Percentiles rank a stretch among this genome's conserved stretches.
These are phyloP conservation scores for Nephrotoma flavescens DNA, from an alignment of 2,888 invertebrate genomes.

Conservation along the genomic window DNA sequence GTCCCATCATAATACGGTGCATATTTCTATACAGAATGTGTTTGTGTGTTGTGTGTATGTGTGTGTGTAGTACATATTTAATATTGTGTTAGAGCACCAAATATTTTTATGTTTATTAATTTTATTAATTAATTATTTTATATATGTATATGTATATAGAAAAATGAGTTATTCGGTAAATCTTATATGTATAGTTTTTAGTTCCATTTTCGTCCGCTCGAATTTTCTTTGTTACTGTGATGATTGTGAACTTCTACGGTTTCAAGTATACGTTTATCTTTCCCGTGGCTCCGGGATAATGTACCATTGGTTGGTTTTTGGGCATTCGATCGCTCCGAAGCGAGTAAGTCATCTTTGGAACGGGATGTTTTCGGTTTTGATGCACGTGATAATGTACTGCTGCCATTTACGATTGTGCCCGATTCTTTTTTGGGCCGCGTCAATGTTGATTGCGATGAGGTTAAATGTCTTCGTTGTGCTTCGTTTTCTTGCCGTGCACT, in stretches of 20 bases:
- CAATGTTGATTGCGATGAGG: not conserved
- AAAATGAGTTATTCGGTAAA: not conserved
- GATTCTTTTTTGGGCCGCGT: not conserved
- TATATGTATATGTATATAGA: not conserved
- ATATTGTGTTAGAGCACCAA: not conserved
- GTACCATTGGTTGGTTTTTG: not conserved
- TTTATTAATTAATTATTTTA: not conserved
- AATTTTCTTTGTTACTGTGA: conserved; percentile 2
- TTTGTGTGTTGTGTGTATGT: no score
- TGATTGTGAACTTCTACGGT: not conserved
- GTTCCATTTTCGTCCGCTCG: not conserved
- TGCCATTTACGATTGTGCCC: not conserved
- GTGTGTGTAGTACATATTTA: not conserved
- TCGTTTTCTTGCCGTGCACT: not conserved
- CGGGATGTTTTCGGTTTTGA: conserved; percentile 16
- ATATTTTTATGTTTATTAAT: not conserved
- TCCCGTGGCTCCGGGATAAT: not conserved
- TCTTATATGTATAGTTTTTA: not conserved
- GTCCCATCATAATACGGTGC: not conserved
- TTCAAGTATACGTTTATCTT: not conserved
- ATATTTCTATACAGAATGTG: not conserved
- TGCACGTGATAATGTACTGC: conserved; percentile 7
- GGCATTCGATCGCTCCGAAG: conserved; percentile 5
- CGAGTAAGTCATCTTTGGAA: conserved; percentile 23
- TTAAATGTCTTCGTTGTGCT: not conserved